Evolutionary conservation across 2,888 invertebrate species (phyloP), one percentile per base, ranked within the genome.

Genomic region (Melanchra persicariae): DNA sequence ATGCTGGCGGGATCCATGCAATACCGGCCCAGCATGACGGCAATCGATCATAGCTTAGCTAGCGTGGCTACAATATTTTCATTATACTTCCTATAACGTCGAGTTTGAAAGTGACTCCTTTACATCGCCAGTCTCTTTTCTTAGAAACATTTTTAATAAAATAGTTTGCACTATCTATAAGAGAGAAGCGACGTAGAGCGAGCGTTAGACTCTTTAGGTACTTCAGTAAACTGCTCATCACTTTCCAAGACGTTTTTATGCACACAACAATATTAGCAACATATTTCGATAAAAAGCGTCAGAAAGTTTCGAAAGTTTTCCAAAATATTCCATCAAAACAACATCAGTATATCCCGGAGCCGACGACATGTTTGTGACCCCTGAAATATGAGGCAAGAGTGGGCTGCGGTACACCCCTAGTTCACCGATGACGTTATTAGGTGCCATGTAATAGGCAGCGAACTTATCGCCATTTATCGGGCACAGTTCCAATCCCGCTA

Each of bases 401-500:
- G 30, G 55, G 55, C 54, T 70, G 81, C 43, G 76, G 75, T 67
- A 71, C 79, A 81, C 59, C 79, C 72, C 77, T 79, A 79, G 81
- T 68, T 79, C 79, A 63, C 65, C 79, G 79, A 77, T 81, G 79
- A 81, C 79, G 79, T 79, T 81, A 79, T 79, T 79, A 79, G 79
- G 79, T 79, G 77, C 77, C 79, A 79, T 72, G 79, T 77, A 79
- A 79, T 79, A 81, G 81, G 77, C 81, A 52, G 66, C 40, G 60
- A 72, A 79, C 79, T 75, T 79, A 83, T 74, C 69, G 79, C 79
- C 74, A 72, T 79, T 83, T 79, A 79, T 74, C 83, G 81, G 79
- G 82, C 83, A 81, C 73, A 71, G 84, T 83, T 83, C 84, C 84
- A 83, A 81, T 81, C 84, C 49, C 70, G 74, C 63, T 75, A 75